Evolutionary conservation across 2,113 vertebrate species (phyloP), one percentile per base, ranked within the genome.

Genomic region (Myotis yumanensis): DNA sequence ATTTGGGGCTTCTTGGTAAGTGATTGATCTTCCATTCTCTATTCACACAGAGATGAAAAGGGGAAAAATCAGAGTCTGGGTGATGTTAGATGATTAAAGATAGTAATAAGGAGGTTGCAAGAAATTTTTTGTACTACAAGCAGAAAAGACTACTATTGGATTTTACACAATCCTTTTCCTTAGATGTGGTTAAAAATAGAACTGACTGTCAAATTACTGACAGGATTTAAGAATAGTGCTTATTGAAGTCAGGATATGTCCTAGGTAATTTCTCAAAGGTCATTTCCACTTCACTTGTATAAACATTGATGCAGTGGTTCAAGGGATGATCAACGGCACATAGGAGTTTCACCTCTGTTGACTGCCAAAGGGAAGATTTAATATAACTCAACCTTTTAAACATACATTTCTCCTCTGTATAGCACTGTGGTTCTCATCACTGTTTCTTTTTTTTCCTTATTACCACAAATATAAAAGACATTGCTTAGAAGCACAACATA

Each of bases 101-200:
- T 37, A 62, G 69, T 66, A 77, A 64, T 64, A 87, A 30, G 4
- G 23, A 59, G 5, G 11, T 87, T 54, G 25, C 4, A 91, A 64
- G 28, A 64, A 95, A 75, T 52, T 92, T 62, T 92, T 92, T 96
- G 52, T 77, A 48, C 35, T 85, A n/a, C 22, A 90, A 10, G 48
- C 68, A 30, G 57, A 82, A 95, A 94, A 91, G 16, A 8, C 10
- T 15, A 20, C 35, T 82, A 57, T 72, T 93, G 80, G 40, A 75
- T 90, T 95, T 90, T 71, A 77, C 1, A 92, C 23, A 89, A 64
- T 68, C 71, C 8, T 14, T 75, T 73, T 86, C 35, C 40, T 82
- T 87, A 77, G 77, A 90, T 94, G 68, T 89, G 11, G 22, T 88
- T 79, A 28, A 79, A 95, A 86, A 71, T 87, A 25, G 46, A 94